Conservation (phyloP, 2,113 vertebrate species). For the Aix galericulata region DNA sequence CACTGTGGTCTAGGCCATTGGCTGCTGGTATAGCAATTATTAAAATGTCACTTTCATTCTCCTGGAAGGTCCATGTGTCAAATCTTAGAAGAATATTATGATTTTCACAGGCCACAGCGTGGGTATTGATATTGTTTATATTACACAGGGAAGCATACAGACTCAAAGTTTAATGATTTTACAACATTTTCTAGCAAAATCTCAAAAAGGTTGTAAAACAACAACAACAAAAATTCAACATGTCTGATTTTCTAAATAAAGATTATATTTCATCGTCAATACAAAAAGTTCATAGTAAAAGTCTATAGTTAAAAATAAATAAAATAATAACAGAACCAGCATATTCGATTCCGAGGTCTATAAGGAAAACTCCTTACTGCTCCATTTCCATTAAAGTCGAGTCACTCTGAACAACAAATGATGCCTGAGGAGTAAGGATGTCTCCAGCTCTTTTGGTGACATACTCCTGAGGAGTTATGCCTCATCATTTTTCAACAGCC, state of each 20-base stretch:
- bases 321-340: background rate
- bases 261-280: background rate
- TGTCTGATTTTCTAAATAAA: background rate
- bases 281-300: background rate
- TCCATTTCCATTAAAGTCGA: background rate
- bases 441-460: background rate
- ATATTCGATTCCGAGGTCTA: background rate
- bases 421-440: background rate
- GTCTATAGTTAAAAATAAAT: background rate
- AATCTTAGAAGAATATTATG: background rate
- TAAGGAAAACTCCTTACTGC: background rate
- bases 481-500: constrained; percentile 1
- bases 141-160: background rate
- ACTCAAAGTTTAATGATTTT: background rate
- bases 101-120: background rate
- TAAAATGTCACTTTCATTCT: background rate
- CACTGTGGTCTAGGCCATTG: background rate
- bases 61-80: background rate
- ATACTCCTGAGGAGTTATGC: background rate
- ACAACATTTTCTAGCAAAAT: background rate
- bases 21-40: background rate
- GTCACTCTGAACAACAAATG: background rate
- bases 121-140: background rate
- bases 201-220: background rate
- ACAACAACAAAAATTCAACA: background rate